These are phyloP conservation scores for Rhamnusium bicolor DNA, from an alignment of 2,888 invertebrate genomes.

Conservation along the genomic window DNA sequence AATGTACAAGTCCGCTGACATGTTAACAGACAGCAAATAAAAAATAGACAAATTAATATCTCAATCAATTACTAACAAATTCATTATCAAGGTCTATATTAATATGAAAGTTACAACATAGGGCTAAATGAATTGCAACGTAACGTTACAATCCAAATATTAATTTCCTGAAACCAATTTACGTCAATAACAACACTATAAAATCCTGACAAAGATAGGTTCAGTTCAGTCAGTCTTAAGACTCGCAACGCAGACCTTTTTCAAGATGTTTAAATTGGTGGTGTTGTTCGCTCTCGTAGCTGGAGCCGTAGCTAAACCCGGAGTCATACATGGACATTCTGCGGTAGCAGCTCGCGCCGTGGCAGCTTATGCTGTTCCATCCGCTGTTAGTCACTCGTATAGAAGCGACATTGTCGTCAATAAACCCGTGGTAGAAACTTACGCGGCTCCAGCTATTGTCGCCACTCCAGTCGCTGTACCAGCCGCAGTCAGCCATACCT, in stretches of 20 bases:
- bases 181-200: neutral
- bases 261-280: slow-evolving; percentile 64
- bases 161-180: neutral
- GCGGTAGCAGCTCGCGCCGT: slow-evolving; percentile 35
- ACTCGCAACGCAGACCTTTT: slow-evolving; percentile 57
- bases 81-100: neutral
- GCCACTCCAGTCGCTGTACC: slow-evolving; percentile 36
- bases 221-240: neutral
- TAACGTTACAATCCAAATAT: neutral
- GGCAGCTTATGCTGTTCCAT: slow-evolving; percentile 50
- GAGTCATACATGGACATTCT: slow-evolving; percentile 49
- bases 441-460: slow-evolving; percentile 25
- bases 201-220: neutral
- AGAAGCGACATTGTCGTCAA: neutral
- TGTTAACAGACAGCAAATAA: neutral
- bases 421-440: neutral
- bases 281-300: slow-evolving; percentile 76
- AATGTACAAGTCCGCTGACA: too few relatives aligned
- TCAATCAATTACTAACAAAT: neutral
- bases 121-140: neutral
- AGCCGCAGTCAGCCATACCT: slow-evolving; percentile 48
- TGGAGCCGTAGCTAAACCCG: slow-evolving; percentile 73
- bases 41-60: neutral
- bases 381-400: neutral
- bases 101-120: neutral